Base-by-base conservation (phyloP, 1,140 invertebrate species). In the Leguminivora glycinivorella region DNA sequence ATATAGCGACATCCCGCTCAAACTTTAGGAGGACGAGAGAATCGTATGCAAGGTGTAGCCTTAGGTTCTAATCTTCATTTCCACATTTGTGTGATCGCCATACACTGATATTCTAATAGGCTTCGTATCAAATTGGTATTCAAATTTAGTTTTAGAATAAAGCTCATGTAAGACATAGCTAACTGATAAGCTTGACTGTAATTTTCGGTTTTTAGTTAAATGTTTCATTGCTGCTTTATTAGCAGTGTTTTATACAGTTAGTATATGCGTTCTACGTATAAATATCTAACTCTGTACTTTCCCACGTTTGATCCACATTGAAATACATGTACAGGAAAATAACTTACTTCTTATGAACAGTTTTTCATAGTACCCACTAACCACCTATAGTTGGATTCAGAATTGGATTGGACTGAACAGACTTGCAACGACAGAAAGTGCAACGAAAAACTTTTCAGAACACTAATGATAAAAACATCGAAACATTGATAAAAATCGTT, bases 401-500 rank as follows among this genome's bases (percentile, higher is more conserved):
- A 5, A 7, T 31, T 29, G 2, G 26, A 29, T 5, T 29, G 26
- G 26, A 29, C 26, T 5, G 5, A 29, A 29, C 26, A 29, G 26
- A 29, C n/a, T n/a, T n/a, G n/a, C n/a, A n/a, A n/a, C n/a, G n/a
- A n/a, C n/a, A n/a, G 17, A 19, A n/a, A 60, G n/a, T 60, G 26
- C 22, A 60, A 6, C 5, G 4, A 25, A 3, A 63, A 26, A 63
- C 12, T 12, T 25, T n/a, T 7, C 22, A 60, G 10, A 60, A 25
- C 26, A 60, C 58, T 29, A 68, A 38, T 24, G 43, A 43, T 68
- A 68, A 43, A 43, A 68, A 68, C 25, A 10, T 68, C 9, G 4
- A 19, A 43, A 47, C 40, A 19, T 68, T 68, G 67, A 47, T 47
- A 68, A 68, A 68, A 68, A 25, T 43, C 34, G 9, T 68, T 43